Conservation (phyloP, 2,113 vertebrate species). For the Trogon melanurus region DNA sequence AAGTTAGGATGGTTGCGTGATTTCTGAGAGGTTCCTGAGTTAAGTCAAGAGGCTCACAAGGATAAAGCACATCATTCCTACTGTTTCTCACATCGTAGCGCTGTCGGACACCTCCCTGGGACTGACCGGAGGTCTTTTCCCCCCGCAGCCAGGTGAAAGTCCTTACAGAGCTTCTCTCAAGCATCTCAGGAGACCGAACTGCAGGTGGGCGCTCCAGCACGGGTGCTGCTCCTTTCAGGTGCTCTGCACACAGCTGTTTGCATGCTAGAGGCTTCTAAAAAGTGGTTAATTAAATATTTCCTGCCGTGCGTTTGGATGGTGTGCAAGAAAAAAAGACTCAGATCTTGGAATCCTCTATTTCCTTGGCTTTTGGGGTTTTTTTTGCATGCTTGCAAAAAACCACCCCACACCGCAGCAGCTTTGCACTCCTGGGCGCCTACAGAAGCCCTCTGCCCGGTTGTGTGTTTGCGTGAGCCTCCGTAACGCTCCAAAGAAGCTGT, state of each 20-base stretch:
- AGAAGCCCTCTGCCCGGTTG: background rate
- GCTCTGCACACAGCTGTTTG: background rate
- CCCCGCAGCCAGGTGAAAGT: rapidly evolving
- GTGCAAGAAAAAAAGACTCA: rapidly evolving
- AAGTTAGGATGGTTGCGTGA: background rate
- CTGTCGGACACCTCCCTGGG: rapidly evolving
- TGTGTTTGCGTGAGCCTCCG: background rate
- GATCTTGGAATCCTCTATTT: background rate
- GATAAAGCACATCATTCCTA: background rate
- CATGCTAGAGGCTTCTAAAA: background rate
- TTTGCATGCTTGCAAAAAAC: rapidly evolving
- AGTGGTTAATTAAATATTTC: background rate
- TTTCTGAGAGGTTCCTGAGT: background rate
- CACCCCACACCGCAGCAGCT: background rate
- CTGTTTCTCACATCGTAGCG: background rate
- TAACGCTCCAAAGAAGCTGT: background rate
- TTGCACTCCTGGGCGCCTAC: background rate
- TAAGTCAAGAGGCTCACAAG: background rate
- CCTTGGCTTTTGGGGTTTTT: background rate
- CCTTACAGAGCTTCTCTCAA: background rate
- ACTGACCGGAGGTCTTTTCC: background rate
- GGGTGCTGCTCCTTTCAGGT: background rate
- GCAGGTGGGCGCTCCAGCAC: background rate
- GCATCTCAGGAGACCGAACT: background rate
- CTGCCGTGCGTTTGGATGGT: background rate